Evolutionary conservation across 1,140 invertebrate genomes (phyloP).

Genomic region (Ridgeia piscesae): DNA sequence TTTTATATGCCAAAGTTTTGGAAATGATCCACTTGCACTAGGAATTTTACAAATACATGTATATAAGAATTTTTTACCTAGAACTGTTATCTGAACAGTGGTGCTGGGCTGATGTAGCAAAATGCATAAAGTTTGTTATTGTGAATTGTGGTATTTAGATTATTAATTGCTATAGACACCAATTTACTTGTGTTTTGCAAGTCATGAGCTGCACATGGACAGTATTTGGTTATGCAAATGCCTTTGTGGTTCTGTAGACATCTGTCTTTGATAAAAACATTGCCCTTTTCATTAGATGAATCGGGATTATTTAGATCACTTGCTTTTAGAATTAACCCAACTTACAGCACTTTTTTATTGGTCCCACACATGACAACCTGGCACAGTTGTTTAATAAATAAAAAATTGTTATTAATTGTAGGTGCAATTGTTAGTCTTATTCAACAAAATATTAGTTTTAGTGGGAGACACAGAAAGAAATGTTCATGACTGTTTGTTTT

Average conservation of each 20-base stretch:
- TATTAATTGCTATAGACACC: background rate
- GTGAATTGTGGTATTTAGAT: background rate
- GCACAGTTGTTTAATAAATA: background rate
- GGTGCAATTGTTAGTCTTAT: background rate
- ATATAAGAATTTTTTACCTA: background rate
- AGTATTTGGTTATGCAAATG: background rate
- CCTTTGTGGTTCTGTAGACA: too few species aligned
- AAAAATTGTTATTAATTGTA: background rate
- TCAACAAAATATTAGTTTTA: background rate
- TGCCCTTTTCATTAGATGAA: too few species aligned
- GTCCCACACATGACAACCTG: too few species aligned
- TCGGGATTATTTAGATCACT: too few species aligned
- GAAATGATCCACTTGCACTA: too few species aligned
- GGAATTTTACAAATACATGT: too few species aligned
- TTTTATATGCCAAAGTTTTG: too few species aligned
- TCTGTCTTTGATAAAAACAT: too few species aligned
- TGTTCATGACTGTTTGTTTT: too few species aligned
- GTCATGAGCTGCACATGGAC: background rate
- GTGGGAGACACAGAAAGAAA: background rate
- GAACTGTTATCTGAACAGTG: background rate
- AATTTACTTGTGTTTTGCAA: background rate
- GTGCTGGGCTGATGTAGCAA: background rate
- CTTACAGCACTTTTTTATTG: too few species aligned
- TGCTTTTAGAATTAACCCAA: too few species aligned
- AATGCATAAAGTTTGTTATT: background rate